These are phyloP conservation scores for Nomada flava DNA, from an alignment of 2,888 invertebrate species.

Conservation along the genomic window DNA sequence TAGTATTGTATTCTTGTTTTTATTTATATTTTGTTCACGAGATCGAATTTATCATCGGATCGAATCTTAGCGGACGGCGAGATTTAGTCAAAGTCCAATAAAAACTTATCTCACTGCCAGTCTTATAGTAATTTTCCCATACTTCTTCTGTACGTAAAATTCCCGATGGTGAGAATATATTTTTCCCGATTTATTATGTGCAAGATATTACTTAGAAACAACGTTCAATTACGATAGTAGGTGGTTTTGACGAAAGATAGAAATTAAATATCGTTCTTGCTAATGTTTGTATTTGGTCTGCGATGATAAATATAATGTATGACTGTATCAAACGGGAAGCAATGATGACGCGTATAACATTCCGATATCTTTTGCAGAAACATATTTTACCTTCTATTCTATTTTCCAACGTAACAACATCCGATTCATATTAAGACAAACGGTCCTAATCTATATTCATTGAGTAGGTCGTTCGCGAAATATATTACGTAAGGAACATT, in stretches of 20 bases:
- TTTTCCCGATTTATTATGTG: not conserved
- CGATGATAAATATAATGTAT: not conserved
- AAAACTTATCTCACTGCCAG: no score
- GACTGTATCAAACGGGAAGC: not conserved
- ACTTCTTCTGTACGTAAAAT: not conserved
- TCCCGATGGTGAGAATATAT: not conserved
- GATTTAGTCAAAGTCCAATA: no score
- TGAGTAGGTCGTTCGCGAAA: constrained; percentile 7
- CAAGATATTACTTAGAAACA: not conserved
- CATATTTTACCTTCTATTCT: not conserved
- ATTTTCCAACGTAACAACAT: not conserved
- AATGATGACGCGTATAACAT: not conserved
- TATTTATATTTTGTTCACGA: no score
- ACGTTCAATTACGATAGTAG: not conserved
- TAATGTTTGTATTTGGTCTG: not conserved
- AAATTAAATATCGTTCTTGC: constrained; percentile 1
- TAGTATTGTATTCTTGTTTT: no score
- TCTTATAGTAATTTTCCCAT: not conserved
- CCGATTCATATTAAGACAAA: constrained; percentile 42
- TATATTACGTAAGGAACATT: constrained; percentile 44
- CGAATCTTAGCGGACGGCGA: no score
- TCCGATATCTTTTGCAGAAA: not conserved
- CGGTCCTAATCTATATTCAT: constrained; percentile 42
- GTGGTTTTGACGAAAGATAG: not conserved
- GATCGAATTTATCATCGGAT: no score